Base-by-base conservation (phyloP, 2,797 vertebrate genomes). In the Rhinogobio ventralis region DNA sequence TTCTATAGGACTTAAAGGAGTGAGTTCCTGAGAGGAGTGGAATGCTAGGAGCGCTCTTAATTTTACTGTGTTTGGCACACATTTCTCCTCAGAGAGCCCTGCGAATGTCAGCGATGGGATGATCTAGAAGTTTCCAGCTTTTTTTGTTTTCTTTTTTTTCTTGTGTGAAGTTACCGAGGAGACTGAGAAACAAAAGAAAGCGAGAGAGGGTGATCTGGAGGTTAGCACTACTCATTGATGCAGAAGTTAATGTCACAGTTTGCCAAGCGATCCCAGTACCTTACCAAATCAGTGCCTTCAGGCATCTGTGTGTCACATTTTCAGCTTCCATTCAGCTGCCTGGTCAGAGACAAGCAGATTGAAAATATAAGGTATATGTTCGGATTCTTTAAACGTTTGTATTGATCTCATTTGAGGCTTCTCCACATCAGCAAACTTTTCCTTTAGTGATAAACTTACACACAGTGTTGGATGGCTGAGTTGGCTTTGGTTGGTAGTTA, bases 41-140 rank as follows among this genome's bases (percentile, higher is more conserved):
- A 86, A 81, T 78, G 79, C 67, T 45, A 74, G 83, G 68, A 73
- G 69, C 53, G 45, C 62, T 71, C 75, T 86, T 57, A 55, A 67
- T 86, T 82, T 85, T 75, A 60, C 49, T 74, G 30, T 71, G 73
- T 75, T 78, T 79, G 68, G 73, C 66, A 75, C 60, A 20, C 20
- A 36, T 5, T 66, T 85, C 30, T 76, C 76, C 74, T 72, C 73
- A 25, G 78, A 84, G 69, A 88, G 51, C 51, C 74, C 68, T 33
- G 19, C 30, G 42, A 60, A 78, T 62, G 25, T 84, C 73, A 77
- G 82, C 36, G 49, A 84, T 77, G 75, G 74, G 82, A 72, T 64
- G 57, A 82, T 79, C 25, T 72, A 79, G 64, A 51, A 66, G 49
- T 74, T 83, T 71, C 55, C 85, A 55, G 69, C 3, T 17, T 67